A percentile compares a stretch with the other conserved stretches of the same genome.
Evolutionary conservation across 2,797 vertebrate genomes (phyloP).

Genomic region (Antrozous pallidus): DNA sequence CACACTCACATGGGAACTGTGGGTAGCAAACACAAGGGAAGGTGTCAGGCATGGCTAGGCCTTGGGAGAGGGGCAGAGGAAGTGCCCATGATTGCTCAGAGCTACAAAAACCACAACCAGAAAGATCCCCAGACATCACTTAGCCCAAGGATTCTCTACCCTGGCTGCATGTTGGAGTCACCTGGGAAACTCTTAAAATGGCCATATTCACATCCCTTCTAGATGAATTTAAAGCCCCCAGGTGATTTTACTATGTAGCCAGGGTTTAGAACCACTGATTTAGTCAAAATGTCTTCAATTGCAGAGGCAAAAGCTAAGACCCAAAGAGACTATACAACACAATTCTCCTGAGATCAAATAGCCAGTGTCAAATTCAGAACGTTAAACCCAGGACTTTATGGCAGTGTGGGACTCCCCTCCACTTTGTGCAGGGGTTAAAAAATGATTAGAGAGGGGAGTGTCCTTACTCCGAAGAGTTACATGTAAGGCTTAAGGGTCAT

Average conservation of each 20-base stretch:
- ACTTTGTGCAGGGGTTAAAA: not conserved
- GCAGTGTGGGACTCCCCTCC: not conserved
- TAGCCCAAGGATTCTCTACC: not conserved
- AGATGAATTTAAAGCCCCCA: not conserved
- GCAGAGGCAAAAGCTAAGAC: not conserved
- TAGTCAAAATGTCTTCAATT: not conserved
- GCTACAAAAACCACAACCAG: not conserved
- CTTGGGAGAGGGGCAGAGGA: not conserved
- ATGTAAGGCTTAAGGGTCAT: not conserved
- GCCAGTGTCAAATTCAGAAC: not conserved
- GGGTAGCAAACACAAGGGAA: slow-evolving; percentile 64
- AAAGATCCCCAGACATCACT: not conserved
- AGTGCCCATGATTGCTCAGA: not conserved
- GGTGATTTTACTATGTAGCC: not conserved
- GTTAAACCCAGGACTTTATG: not conserved
- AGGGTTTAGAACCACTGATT: not conserved
- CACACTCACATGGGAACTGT: slow-evolving; percentile 89
- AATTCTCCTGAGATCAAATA: not conserved
- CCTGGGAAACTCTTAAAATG: not conserved
- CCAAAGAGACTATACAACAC: not conserved
- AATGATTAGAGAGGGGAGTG: not conserved
- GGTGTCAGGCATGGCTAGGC: not conserved
- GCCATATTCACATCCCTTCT: not conserved
- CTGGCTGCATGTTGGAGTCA: not conserved
- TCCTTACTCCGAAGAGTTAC: not conserved